Evolutionary conservation across 2,888 invertebrate genomes (phyloP).

Genomic region (Lasioglossum vierecki): DNA sequence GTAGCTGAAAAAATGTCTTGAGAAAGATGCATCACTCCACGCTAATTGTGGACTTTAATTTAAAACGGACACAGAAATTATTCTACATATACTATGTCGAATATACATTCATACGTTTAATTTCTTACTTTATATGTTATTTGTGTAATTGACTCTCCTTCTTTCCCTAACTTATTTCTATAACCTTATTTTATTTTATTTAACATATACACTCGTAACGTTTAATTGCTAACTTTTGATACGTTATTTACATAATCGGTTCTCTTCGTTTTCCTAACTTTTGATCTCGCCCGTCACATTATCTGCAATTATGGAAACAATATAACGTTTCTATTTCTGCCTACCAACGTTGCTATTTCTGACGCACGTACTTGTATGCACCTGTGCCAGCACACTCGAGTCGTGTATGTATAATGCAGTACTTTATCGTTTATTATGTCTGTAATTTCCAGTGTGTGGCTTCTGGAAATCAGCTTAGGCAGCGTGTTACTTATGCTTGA

Average conservation of each 20-base stretch:
- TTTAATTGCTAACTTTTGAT: background rate
- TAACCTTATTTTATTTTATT: too few relatives aligned
- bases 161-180: too few relatives aligned
- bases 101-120: too few relatives aligned
- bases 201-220: background rate
- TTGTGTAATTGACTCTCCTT: too few relatives aligned
- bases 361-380: too few relatives aligned
- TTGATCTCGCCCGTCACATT: background rate
- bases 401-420: background rate
- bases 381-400: background rate
- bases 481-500: background rate
- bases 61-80: too few relatives aligned
- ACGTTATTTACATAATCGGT: background rate
- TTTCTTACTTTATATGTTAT: too few relatives aligned
- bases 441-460: background rate
- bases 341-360: background rate
- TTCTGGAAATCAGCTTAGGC: conserved; percentile 1
- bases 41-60: too few relatives aligned
- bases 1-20: background rate
- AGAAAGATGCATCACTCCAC: background rate
- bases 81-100: too few relatives aligned
- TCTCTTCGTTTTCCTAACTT: background rate
- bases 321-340: background rate
- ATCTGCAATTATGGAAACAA: background rate
- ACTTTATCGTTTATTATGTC: background rate